Conservation (phyloP, 2,113 vertebrate genomes). For the Centrocercus urophasianus region DNA sequence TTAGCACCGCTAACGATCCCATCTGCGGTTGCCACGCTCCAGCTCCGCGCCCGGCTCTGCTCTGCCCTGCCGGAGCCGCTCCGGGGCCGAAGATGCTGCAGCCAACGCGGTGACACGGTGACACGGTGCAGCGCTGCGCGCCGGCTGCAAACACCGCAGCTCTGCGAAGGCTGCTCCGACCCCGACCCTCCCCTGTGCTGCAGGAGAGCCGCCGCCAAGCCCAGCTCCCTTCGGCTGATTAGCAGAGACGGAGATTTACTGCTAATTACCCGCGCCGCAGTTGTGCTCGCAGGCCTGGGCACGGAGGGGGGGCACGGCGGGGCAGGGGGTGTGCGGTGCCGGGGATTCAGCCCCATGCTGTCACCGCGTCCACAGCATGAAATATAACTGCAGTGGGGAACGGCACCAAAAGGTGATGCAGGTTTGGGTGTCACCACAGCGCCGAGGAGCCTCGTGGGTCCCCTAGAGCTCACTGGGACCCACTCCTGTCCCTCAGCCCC, state of each 20-base stretch:
- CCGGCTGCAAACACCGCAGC: too few species aligned
- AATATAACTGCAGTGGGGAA: neutral
- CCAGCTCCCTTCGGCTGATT: neutral
- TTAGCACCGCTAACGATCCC: constrained; percentile 38
- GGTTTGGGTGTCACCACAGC: neutral
- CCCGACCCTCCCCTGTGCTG: neutral
- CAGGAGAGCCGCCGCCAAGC: neutral
- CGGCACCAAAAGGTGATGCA: neutral
- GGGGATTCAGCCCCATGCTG: neutral
- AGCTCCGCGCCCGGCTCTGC: neutral
- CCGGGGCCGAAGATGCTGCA: too few species aligned
- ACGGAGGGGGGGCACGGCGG: neutral
- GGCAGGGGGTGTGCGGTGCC: accelerated
- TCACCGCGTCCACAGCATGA: neutral
- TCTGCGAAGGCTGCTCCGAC: neutral
- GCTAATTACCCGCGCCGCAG: neutral
- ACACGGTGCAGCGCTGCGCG: accelerated
- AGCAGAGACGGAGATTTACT: neutral
- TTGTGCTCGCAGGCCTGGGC: neutral
- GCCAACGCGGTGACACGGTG: accelerated
- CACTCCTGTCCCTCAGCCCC: neutral
- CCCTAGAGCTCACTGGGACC: neutral
- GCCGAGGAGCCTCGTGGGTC: neutral
- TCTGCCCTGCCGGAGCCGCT: neutral
- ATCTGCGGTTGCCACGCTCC: constrained; percentile 43